Percentiles rank a stretch among this genome's conserved stretches.
phyloP scores from a whole-genome alignment of 2,113 vertebrate species.

The Charina bottae region DNA sequence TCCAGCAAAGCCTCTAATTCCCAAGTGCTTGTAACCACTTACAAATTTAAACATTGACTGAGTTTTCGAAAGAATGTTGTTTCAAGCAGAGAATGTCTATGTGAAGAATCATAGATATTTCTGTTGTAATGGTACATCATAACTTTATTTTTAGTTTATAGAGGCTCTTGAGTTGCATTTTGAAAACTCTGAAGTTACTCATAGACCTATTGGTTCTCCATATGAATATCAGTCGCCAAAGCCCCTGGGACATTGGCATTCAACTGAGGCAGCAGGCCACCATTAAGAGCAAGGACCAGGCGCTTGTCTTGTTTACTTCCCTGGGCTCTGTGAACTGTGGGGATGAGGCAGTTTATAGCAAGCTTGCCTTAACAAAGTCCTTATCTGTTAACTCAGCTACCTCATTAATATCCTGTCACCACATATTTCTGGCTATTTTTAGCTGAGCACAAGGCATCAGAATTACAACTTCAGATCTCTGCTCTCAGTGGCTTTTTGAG shows the following conservation, averaged over 20 bases:
- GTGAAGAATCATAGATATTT: not conserved
- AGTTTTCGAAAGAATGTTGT: too few species aligned
- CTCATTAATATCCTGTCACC: not conserved
- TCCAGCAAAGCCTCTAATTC: not conserved
- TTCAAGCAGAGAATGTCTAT: not conserved
- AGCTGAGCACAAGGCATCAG: not conserved
- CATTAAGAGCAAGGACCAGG: not conserved
- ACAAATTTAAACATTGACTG: not conserved
- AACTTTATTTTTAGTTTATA: not conserved
- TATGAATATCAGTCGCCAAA: not conserved
- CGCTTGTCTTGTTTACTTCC: not conserved
- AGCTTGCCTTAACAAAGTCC: not conserved
- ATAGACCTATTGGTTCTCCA: not conserved
- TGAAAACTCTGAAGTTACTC: not conserved
- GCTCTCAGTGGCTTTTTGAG: not conserved
- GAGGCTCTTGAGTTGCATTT: not conserved
- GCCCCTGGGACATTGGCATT: not conserved
- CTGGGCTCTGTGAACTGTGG: not conserved
- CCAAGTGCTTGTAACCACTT: not conserved
- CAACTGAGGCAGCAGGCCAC: not conserved
- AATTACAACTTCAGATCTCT: not conserved
- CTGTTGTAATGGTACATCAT: not conserved
- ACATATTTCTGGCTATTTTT: conserved; percentile 16
- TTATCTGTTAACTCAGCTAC: not conserved
- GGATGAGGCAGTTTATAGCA: not conserved